These are phyloP conservation scores for Trachemys scripta DNA, from an alignment of 2,113 vertebrate species.

Conservation along the genomic window DNA sequence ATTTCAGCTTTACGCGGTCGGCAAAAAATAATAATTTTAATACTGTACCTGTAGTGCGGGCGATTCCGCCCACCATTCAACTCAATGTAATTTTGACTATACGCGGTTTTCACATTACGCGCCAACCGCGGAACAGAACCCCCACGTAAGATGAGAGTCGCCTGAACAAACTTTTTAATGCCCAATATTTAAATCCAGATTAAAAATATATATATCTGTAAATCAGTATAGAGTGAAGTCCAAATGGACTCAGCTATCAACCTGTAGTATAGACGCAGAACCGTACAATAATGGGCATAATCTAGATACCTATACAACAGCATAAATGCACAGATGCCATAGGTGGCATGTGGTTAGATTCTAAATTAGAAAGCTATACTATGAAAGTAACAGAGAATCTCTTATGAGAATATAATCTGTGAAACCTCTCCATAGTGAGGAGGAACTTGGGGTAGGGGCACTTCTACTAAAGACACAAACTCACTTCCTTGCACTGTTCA, in stretches of 20 bases:
- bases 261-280: not conserved
- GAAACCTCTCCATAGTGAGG: not conserved
- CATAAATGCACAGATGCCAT: conserved; percentile 1
- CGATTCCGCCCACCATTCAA: too few species aligned
- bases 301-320: not conserved
- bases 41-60: too few species aligned
- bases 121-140: too few species aligned
- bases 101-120: too few species aligned
- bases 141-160: too few species aligned
- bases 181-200: conserved; percentile 3
- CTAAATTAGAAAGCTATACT: not conserved
- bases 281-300: not conserved
- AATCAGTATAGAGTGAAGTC: not conserved
- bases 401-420: not conserved
- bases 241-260: not conserved
- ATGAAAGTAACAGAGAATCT: not conserved
- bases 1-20: too few species aligned
- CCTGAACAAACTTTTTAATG: not conserved
- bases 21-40: too few species aligned
- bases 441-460: not conserved
- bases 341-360: not conserved
- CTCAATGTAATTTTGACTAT: too few species aligned
- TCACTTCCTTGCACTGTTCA: not conserved
- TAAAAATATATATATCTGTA: not conserved
- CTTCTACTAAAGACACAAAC: not conserved